Conservation (phyloP, 2,888 invertebrate species). For the Heliconius sara region DNA sequence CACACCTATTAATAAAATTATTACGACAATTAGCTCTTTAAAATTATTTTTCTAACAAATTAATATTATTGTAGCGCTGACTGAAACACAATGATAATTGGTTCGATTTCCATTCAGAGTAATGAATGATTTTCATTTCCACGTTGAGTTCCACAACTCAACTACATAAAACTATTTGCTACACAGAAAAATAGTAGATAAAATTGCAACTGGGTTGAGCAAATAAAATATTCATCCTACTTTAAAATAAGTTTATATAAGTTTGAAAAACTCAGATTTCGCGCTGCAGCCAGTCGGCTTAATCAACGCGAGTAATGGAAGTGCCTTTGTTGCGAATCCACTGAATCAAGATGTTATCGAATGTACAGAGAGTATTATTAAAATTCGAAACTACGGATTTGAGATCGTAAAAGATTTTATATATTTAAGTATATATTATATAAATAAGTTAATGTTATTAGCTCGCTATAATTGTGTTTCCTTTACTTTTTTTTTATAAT, state of each 20-base stretch:
- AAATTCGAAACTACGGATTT: slow-evolving; percentile 20
- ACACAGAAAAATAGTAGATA: slow-evolving; percentile 12
- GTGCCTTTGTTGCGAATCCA: slow-evolving; percentile 24
- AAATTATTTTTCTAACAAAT: too few species aligned
- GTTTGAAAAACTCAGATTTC: slow-evolving; percentile 29
- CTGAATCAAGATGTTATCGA: slow-evolving; percentile 28
- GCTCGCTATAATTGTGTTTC: neutral
- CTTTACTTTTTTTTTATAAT: too few species aligned
- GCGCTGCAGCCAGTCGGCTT: slow-evolving; percentile 19
- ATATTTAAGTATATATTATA: neutral
- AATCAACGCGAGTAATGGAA: slow-evolving; percentile 31
- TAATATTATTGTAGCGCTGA: too few species aligned
- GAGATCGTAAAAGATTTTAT: neutral
- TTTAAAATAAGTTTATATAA: slow-evolving; percentile 26
- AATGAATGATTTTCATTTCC: neutral
- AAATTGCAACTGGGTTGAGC: slow-evolving; percentile 8
- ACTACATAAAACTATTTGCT: neutral
- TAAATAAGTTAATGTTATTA: slow-evolving; percentile 1
- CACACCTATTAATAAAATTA: too few species aligned
- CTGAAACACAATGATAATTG: too few species aligned
- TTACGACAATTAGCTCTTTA: too few species aligned
- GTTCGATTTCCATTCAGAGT: neutral
- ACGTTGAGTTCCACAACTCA: neutral
- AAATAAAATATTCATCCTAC: slow-evolving; percentile 14
- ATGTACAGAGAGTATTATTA: slow-evolving; percentile 23